Conservation (phyloP, 2,797 vertebrate genomes). For the Eremophila alpestris region DNA sequence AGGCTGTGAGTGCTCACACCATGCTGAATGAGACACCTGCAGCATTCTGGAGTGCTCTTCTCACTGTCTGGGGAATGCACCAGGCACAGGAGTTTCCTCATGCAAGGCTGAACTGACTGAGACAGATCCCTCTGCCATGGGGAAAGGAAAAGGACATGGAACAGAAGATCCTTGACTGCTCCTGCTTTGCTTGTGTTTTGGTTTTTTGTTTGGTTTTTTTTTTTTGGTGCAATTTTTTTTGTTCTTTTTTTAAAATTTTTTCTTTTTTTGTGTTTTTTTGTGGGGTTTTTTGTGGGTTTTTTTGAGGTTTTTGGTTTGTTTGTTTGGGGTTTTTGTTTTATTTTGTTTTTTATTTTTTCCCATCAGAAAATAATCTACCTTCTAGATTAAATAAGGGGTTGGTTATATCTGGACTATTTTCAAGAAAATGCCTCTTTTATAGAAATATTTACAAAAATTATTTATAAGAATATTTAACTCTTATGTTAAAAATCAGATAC, state of each 20-base stretch:
- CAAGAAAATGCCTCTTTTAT: background rate
- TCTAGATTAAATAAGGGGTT: background rate
- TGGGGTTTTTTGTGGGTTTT: no score
- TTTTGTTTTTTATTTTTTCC: background rate
- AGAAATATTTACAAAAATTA: background rate
- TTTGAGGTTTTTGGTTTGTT: no score
- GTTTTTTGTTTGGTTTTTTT: no score
- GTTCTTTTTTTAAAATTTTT: no score
- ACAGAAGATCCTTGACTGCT: background rate
- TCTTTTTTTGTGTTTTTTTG: no score
- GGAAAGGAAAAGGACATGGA: background rate
- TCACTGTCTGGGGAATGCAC: background rate
- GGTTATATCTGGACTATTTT: background rate
- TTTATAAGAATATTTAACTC: background rate
- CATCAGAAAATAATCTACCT: background rate
- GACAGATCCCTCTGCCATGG: background rate
- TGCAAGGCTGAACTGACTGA: background rate
- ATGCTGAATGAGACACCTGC: background rate
- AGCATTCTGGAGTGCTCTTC: background rate
- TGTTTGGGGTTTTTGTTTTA: no score
- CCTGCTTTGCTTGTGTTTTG: background rate
- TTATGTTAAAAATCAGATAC: background rate
- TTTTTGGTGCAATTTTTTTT: no score
- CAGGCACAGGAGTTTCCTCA: background rate
- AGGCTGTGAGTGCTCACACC: background rate